These are phyloP conservation scores for Dinoponera quadriceps DNA, from an alignment of 1,140 invertebrate species.

Conservation along the genomic window DNA sequence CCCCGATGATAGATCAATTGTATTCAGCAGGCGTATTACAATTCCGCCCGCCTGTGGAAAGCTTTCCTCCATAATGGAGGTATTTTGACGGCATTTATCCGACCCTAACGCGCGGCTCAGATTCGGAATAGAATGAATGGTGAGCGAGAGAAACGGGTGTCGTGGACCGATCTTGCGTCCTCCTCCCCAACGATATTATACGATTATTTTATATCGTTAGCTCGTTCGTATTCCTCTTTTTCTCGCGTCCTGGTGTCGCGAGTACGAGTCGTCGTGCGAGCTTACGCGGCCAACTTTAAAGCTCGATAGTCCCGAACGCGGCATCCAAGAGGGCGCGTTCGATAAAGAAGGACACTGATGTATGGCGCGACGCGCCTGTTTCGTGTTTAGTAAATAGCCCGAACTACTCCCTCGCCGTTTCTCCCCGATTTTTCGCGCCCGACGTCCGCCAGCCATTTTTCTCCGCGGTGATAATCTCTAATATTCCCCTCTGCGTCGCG, in stretches of 20 bases:
- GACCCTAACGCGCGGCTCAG: background rate
- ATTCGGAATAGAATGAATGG: background rate
- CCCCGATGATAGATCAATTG: slow-evolving; percentile 58
- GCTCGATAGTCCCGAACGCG: slow-evolving; percentile 71
- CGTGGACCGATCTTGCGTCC: background rate
- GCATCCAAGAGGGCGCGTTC: slow-evolving; percentile 66
- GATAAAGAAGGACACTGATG: slow-evolving; percentile 78
- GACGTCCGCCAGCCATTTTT: background rate
- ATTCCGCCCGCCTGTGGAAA: slow-evolving; percentile 4
- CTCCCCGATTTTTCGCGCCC: slow-evolving; percentile 36
- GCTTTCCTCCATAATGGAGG: slow-evolving; percentile 15
- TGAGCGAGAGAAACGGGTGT: slow-evolving; percentile 1
- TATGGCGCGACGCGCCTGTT: slow-evolving; percentile 80
- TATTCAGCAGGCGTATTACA: slow-evolving; percentile 52
- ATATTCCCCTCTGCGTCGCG: background rate
- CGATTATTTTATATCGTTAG: slow-evolving; percentile 8
- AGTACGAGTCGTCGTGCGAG: slow-evolving; percentile 5
- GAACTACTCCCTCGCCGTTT: slow-evolving; percentile 64
- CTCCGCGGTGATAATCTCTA: background rate
- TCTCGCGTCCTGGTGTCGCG: no score
- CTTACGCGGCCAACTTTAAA: slow-evolving; percentile 60
- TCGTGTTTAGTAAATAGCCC: slow-evolving; percentile 83
- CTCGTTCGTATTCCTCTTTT: background rate
- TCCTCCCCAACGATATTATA: background rate
- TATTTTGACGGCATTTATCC: slow-evolving; percentile 18